Evolutionary conservation across 1,140 invertebrate genomes (phyloP).

Genomic region (Trichonephila clavata): DNA sequence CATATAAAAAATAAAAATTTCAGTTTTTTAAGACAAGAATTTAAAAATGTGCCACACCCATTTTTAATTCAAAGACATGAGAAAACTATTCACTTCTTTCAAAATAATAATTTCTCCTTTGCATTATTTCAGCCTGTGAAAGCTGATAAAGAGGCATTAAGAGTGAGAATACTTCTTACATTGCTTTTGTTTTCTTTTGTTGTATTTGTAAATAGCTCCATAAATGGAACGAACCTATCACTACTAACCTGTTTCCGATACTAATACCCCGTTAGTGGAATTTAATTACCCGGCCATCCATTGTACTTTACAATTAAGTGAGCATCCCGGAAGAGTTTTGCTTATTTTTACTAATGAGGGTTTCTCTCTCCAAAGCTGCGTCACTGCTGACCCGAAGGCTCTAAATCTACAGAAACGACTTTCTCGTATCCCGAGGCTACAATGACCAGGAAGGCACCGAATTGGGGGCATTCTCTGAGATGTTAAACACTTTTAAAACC

Average conservation of each 20-base stretch:
- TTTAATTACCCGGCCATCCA: neutral
- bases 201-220: neutral
- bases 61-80: too few species aligned
- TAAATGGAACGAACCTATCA: neutral
- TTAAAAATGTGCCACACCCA: too few species aligned
- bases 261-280: neutral
- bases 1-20: too few species aligned
- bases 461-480: slow-evolving; percentile 19
- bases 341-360: neutral
- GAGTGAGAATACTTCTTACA: too few species aligned
- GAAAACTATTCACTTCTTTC: too few species aligned
- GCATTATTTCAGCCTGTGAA: too few species aligned
- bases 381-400: neutral
- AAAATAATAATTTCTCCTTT: too few species aligned
- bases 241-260: neutral
- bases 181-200: neutral
- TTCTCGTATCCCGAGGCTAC: neutral
- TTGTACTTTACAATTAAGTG: neutral
- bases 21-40: too few species aligned
- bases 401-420: neutral
- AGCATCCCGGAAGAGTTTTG: neutral
- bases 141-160: too few species aligned
- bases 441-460: slow-evolving; percentile 8
- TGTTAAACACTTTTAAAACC: slow-evolving; percentile 4
- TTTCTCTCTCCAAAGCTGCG: neutral